Evolutionary conservation across 2,113 vertebrate species (phyloP), one percentile per base, ranked within the genome.

Genomic region (Aphyosemion australe): DNA sequence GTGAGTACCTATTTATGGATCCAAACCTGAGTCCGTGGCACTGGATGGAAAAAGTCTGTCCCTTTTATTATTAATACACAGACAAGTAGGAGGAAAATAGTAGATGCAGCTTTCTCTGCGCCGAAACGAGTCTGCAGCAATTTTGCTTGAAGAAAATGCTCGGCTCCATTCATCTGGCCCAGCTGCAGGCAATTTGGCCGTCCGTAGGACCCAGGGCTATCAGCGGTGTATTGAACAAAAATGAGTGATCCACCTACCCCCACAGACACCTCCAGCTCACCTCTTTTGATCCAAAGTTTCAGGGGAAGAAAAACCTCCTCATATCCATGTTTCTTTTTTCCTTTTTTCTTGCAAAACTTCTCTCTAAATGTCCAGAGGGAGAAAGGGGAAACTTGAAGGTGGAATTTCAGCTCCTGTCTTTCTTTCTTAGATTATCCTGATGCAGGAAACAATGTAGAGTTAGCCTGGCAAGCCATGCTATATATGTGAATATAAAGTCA

Each of bases 241-340:
- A 84, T 79, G 84, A 63, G 61, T 83, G 82, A 87, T 84, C 82
- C 84, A 21, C n/a, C 61, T 81, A 71, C 65, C 74, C 62, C 64
- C 12, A 9, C 0, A 1, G 79, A 69, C 65, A 64, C 70, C 67
- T 77, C 45, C 1, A 56, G 72, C 61, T 70, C 63, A 65, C 26
- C 45, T 61, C 32, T 65, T 87, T 82, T 84, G 72, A 83, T 83
- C 61, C 61, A 12, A 64, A 79, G 62, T 82, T 80, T 63, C 63
- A 70, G 18, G 16, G 59, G 5, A 31, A 42, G 19, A 34, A 57
- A 59, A 68, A 71, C 71, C 79, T 50, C 61, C 70, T 47, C 54
- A 20, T 45, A 14, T 74, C 49, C 55, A 37, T 69, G 53, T 70
- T 66, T 74, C 49, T 52, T 20, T 26, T 26, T 26, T 26, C 26